phyloP scores from a whole-genome alignment of 2,888 invertebrate genomes.

The Epinotia ramella region DNA sequence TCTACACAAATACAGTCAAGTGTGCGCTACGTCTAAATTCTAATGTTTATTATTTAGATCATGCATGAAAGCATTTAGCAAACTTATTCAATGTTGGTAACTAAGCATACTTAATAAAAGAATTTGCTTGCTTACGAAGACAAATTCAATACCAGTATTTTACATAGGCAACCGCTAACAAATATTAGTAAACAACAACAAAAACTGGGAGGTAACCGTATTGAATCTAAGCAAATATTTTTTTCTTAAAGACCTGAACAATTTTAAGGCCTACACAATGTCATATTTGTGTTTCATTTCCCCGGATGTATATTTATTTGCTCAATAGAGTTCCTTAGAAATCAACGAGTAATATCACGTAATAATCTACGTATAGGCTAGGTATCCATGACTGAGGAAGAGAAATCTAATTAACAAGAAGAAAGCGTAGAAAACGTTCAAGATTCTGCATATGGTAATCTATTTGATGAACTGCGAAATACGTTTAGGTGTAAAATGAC shows the following conservation, averaged over 20 bases:
- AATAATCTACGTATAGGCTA: neutral
- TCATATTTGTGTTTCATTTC: no score
- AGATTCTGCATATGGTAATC: constrained; percentile 42
- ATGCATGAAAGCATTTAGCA: neutral
- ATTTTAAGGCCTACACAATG: no score
- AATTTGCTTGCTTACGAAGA: no score
- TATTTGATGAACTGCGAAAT: constrained; percentile 15
- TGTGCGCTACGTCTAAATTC: constrained; percentile 7
- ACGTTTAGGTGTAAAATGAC: neutral
- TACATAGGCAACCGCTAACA: no score
- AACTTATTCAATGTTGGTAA: neutral
- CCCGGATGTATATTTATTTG: neutral
- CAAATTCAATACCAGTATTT: no score
- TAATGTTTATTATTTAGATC: neutral
- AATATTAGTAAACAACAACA: no score
- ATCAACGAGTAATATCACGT: neutral
- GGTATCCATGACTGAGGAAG: constrained; percentile 7
- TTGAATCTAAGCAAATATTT: no score
- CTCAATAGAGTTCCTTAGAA: neutral
- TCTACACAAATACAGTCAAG: constrained; percentile 14
- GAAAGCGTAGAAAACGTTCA: constrained; percentile 41
- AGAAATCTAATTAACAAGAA: constrained; percentile 42
- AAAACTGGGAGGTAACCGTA: no score
- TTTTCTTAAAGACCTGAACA: no score
- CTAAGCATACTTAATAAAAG: neutral